phyloP scores from a whole-genome alignment of 2,888 invertebrate genomes.

The Agapostemon virescens region DNA sequence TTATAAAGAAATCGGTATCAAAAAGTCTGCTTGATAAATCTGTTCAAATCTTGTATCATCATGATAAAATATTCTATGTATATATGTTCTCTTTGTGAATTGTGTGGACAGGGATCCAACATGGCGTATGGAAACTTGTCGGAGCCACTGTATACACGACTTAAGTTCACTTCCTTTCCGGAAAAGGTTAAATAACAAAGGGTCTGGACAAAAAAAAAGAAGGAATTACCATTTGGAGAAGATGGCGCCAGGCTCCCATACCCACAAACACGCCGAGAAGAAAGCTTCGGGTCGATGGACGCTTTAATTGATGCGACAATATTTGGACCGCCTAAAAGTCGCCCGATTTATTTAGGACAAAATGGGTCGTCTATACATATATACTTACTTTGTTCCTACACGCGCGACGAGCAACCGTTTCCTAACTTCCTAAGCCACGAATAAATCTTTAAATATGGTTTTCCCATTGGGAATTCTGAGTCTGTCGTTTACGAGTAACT shows the following conservation, averaged over 20 bases:
- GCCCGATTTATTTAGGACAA: slow-evolving; percentile 73
- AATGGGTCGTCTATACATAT: slow-evolving; percentile 58
- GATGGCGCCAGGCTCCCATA: slow-evolving; percentile 43
- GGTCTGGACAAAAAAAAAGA: slow-evolving; percentile 39
- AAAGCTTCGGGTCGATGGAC: slow-evolving; percentile 21
- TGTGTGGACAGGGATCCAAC: neutral
- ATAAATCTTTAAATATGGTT: slow-evolving; percentile 30
- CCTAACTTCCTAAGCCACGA: slow-evolving; percentile 11
- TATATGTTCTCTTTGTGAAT: neutral
- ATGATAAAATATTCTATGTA: neutral
- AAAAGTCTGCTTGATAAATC: neutral
- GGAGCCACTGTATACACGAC: slow-evolving; percentile 12
- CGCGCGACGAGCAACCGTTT: slow-evolving; percentile 60
- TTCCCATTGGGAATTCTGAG: slow-evolving; percentile 18
- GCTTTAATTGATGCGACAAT: slow-evolving; percentile 78
- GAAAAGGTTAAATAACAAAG: slow-evolving; percentile 31
- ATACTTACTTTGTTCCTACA: slow-evolving; percentile 65
- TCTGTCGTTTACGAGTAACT: neutral
- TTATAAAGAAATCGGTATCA: too few species aligned
- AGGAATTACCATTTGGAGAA: slow-evolving; percentile 41
- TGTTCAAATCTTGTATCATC: neutral
- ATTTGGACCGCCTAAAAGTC: slow-evolving; percentile 75
- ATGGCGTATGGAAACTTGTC: neutral
- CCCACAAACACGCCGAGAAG: slow-evolving; percentile 36
- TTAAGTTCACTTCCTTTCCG: slow-evolving; percentile 34